Conservation (phyloP, 1,140 invertebrate species). For the Leptinotarsa texana region DNA sequence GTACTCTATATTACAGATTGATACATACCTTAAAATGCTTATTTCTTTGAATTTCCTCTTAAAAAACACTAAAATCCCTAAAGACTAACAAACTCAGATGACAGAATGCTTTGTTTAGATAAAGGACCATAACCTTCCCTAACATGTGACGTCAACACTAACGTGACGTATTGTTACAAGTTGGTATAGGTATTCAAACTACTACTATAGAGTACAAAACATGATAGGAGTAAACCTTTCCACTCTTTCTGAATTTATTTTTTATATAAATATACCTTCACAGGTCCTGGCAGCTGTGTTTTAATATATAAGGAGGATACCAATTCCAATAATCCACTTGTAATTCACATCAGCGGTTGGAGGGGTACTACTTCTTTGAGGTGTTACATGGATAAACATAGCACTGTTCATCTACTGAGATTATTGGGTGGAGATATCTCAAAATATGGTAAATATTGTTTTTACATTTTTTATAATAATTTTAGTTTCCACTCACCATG, state of each 20-base stretch:
- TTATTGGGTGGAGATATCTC: slow-evolving; percentile 81
- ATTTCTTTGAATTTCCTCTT: too few relatives aligned
- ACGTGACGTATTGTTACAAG: too few relatives aligned
- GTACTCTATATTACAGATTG: too few relatives aligned
- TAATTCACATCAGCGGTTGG: slow-evolving; percentile 84
- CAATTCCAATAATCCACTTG: slow-evolving; percentile 56
- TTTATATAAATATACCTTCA: too few relatives aligned
- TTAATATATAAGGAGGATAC: slow-evolving; percentile 68
- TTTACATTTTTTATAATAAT: background rate
- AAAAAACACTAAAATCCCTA: too few relatives aligned
- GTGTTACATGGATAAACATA: slow-evolving; percentile 81
- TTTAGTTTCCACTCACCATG: background rate
- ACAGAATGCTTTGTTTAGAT: too few relatives aligned
- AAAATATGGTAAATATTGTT: slow-evolving; percentile 67
- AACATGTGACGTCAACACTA: too few relatives aligned
- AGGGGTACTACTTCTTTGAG: slow-evolving; percentile 83
- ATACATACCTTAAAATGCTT: too few relatives aligned
- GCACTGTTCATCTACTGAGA: slow-evolving; percentile 83
- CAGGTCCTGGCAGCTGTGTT: slow-evolving; percentile 77
- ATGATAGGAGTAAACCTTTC: background rate
- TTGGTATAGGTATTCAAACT: too few relatives aligned
- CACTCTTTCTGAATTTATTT: slow-evolving; percentile 1
- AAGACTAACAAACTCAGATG: too few relatives aligned
- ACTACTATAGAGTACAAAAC: too few relatives aligned
- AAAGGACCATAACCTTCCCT: too few relatives aligned